Evolutionary conservation across 2,888 invertebrate genomes (phyloP), one percentile per base, ranked within the genome.

Genomic region (Smittia sp.): DNA sequence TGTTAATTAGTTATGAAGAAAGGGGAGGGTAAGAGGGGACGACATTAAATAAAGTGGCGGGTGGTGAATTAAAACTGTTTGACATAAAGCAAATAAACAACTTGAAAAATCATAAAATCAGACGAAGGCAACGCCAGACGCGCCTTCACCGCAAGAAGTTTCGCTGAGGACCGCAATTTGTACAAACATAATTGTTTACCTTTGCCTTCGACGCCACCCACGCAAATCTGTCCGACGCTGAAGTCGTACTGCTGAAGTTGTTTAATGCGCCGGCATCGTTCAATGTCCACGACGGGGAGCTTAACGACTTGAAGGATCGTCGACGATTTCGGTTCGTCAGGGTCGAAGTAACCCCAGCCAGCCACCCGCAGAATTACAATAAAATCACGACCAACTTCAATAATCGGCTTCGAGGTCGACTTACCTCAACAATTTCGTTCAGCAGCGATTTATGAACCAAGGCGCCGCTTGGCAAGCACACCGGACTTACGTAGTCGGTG

Each of bases 401-500:
- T 38, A 38, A 38, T 38, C 6, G 11, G 11, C 6, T 38, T 38
- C 41, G 9, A 32, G 4, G 2, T 46, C n/a, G 2, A 46, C 67
- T 41, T 15, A 87, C 86, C 52, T 83, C 85, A 18, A 85, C 83
- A 3, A 76, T 76, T 39, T 84, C 82, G 0, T 83, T 84, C 0
- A 83, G 24, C 7, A 78, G 79, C 7, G 83, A 75, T 46, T 80
- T 79, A 0, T 66, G 76, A 52, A 84, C 75, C 38, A 85, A 80
- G 9, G 82, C 79, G 0, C 79, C 81, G 9, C 79, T 80, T 0
- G 89, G 89, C 25, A 89, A 77, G 76, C 89, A 89, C 75, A 89
- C 85, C 0, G 89, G 88, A 69, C 84, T 82, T 20, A 88, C 82
- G 76, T 81, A 89, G 77, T 85, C 87, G 69, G 85, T 86, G 77